These are phyloP conservation scores for Chunga burmeisteri DNA, from an alignment of 2,113 vertebrate genomes.

Conservation along the genomic window DNA sequence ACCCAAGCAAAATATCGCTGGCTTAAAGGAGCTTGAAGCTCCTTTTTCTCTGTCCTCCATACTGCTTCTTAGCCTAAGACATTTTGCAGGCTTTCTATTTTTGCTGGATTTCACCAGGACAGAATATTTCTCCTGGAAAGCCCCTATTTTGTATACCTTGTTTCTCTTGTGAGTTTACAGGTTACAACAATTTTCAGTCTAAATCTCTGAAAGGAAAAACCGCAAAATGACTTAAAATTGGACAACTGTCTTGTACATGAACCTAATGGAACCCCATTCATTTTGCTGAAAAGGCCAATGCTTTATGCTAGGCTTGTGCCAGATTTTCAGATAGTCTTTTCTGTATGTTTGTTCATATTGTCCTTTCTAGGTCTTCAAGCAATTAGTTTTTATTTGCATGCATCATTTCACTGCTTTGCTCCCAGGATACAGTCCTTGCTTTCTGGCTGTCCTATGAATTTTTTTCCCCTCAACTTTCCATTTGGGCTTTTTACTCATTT, in stretches of 20 bases:
- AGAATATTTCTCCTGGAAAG: background rate
- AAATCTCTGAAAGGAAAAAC: background rate
- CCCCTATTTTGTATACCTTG: background rate
- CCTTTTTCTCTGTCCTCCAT: background rate
- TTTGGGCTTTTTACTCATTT: background rate
- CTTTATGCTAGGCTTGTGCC: background rate
- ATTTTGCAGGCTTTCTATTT: background rate
- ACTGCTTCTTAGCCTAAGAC: background rate
- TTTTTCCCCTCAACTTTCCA: background rate
- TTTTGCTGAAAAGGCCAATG: background rate
- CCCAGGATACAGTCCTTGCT: background rate
- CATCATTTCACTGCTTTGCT: slow-evolving; percentile 37
- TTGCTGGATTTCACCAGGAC: background rate
- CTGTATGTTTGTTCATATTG: background rate
- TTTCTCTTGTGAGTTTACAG: background rate
- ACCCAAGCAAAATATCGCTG: background rate
- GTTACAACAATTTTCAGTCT: background rate
- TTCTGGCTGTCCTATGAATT: background rate
- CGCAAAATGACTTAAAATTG: background rate
- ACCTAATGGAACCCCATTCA: background rate
- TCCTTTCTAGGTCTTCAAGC: slow-evolving; percentile 27
- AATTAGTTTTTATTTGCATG: slow-evolving; percentile 62
- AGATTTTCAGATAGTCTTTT: background rate
- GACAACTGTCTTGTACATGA: background rate
- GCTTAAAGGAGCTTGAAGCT: background rate